Base-by-base conservation (phyloP, 2,113 vertebrate species). In the Alligator sinensis region DNA sequence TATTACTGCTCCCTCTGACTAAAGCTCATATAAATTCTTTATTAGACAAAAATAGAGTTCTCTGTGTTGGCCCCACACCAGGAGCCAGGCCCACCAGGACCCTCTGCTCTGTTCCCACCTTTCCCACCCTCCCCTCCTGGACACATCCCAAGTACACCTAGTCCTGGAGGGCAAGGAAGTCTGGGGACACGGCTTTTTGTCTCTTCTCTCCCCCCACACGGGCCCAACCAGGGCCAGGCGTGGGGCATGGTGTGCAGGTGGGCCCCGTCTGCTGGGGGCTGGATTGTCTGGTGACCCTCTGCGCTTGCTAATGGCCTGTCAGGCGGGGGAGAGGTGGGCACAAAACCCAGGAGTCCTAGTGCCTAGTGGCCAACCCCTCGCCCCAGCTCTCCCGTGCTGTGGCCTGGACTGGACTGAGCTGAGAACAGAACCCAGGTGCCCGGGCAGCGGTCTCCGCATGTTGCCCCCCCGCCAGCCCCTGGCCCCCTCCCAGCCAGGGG, bases 31-130 rank as follows among this genome's bases (percentile, higher is more conserved):
- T 94, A 97, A 96, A 96, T 93, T 97, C 95, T 97, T 97, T 97
- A 97, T 93, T 97, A 97, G 92, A 97, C 95, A 97, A 97, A 97
- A 97, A 97, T 97, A 97, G 96, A 97, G 92, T 91, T 76, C 62
- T 86, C 60, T 96, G 84, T 78, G 72, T 92, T 78, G 91, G 87
- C 87, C 80, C 82, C 76, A 93, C 92, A 90, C 86, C 58, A 58
- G 6, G 61, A 62, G 21, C 61, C 4, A 62, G 61, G 34, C 34
- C 34, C 34, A 34, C 34, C 34, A 34, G 34, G 80, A 93, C 92
- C 91, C 84, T 91, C 91, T 94, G 90, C 80, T 91, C 28, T 68
- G 83, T 66, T 68, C 34, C 34, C 34, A 34, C 34, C 34, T 34
- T 34, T 34, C 34, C 34, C 34, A 34, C 34, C 34, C 34, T 34